phyloP scores from a whole-genome alignment of 1,140 invertebrate genomes.

The Hormaphis cornu region DNA sequence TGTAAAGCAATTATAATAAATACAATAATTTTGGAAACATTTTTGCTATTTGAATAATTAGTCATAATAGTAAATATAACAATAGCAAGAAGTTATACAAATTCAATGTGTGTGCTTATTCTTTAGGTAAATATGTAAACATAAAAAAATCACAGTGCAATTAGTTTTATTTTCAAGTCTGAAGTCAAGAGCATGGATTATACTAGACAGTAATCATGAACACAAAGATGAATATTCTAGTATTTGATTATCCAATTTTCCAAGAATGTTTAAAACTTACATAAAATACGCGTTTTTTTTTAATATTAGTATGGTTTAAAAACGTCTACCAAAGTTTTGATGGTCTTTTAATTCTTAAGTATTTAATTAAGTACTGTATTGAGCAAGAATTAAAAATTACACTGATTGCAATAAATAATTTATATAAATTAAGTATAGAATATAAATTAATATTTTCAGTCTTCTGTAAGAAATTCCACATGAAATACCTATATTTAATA shows the following conservation, averaged over 20 bases:
- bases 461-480: slow-evolving; percentile 17
- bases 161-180: slow-evolving; percentile 1
- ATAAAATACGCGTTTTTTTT: background rate
- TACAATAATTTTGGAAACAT: background rate
- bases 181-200: slow-evolving; percentile 8
- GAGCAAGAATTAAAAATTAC: slow-evolving; percentile 20
- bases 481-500: slow-evolving; percentile 7
- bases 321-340: too few species aligned
- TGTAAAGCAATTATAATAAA: slow-evolving; percentile 8
- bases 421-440: slow-evolving; percentile 1
- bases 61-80: background rate
- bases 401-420: slow-evolving; percentile 14
- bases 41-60: slow-evolving; percentile 5
- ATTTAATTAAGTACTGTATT: background rate
- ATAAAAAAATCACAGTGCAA: slow-evolving; percentile 32
- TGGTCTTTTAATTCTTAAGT: slow-evolving; percentile 1
- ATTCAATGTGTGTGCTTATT: background rate
- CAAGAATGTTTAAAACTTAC: background rate
- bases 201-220: background rate
- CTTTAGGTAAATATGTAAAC: background rate
- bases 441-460: slow-evolving; percentile 20
- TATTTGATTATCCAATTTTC: background rate
- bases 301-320: background rate
- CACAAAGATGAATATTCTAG: background rate
- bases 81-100: background rate